Conservation (phyloP, 2,113 vertebrate species). For the Galeopterus variegatus region DNA sequence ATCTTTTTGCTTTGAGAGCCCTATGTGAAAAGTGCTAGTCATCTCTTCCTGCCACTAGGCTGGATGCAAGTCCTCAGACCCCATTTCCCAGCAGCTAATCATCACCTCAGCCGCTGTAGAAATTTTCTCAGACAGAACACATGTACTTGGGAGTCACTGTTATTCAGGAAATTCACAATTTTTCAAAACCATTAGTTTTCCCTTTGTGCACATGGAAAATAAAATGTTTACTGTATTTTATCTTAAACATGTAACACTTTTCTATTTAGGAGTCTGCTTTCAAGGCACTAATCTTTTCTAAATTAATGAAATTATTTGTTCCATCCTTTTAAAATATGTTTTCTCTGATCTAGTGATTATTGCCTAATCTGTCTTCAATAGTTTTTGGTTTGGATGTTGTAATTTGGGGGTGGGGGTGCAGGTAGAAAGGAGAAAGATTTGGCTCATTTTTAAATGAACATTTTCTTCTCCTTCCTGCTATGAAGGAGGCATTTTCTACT, state of each 20-base stretch:
- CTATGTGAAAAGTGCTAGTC: background rate
- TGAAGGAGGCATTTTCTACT: background rate
- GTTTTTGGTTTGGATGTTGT: slow-evolving; percentile 35
- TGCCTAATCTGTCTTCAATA: background rate
- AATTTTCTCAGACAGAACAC: slow-evolving; percentile 26
- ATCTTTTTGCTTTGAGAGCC: background rate
- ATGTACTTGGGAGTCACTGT: background rate
- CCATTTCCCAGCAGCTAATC: background rate
- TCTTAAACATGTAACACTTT: background rate
- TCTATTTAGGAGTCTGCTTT: slow-evolving; percentile 46
- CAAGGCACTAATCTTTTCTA: slow-evolving; percentile 26
- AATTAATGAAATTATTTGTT: slow-evolving; percentile 41
- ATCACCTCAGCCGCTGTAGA: background rate
- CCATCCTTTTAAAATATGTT: background rate
- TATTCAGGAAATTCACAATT: background rate
- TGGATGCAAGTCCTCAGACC: background rate
- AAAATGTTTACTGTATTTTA: slow-evolving; percentile 35
- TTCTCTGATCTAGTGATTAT: slow-evolving; percentile 10
- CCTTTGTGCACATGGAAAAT: background rate
- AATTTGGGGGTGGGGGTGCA: background rate
- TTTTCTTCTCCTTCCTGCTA: slow-evolving; percentile 32
- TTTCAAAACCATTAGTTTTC: slow-evolving; percentile 53
- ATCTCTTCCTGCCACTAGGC: background rate
- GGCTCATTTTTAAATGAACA: slow-evolving; percentile 32
- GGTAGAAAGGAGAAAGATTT: background rate